Evolutionary conservation across 2,797 vertebrate species (phyloP), one percentile per base, ranked within the genome.

Genomic region (Holocentrus rufus): DNA sequence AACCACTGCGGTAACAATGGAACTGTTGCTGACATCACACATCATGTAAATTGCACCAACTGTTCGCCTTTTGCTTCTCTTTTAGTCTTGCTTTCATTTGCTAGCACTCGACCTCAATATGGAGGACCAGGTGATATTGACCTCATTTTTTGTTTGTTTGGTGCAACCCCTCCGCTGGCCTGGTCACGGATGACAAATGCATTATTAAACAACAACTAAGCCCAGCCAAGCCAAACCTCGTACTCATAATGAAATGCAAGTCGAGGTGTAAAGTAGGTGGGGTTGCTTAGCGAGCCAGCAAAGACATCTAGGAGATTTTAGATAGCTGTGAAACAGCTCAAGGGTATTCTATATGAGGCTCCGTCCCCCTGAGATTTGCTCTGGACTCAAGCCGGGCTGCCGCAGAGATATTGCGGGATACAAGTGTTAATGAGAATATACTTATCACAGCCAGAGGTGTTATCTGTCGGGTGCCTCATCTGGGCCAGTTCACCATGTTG

Each of bases 281-380:
- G 74, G 84, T 63, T 84, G 76, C 76, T 74, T 77, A 76, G 76
- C 78, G 69, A 85, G 86, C 75, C 85, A 73, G 85, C 78, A 87
- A 89, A 91, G 85, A 85, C 84, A 88, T 91, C 74, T 70, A 84
- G 88, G 82, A 89, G 86, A 86, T 89, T 87, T 92, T 77, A 88
- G 87, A 90, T 87, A 88, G 88, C 89, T 82, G 85, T 85, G 87
- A 91, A 91, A 88, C 87, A 90, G 91, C 93, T 94, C 89, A 92
- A 93, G 92, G 92, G 91, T 93, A 91, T 93, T 92, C 91, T 92
- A 93, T 93, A 93, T 93, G 88, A 93, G 90, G 92, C 86, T 63
- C 65, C 54, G 46, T 79, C 89, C 92, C 83, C 80, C 66, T 77
- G 88, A 91, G 93, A 92, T 88, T 91, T 91, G 79, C 89, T 86